phyloP scores from a whole-genome alignment of 2,888 invertebrate genomes.

The Zygaena filipendulae region DNA sequence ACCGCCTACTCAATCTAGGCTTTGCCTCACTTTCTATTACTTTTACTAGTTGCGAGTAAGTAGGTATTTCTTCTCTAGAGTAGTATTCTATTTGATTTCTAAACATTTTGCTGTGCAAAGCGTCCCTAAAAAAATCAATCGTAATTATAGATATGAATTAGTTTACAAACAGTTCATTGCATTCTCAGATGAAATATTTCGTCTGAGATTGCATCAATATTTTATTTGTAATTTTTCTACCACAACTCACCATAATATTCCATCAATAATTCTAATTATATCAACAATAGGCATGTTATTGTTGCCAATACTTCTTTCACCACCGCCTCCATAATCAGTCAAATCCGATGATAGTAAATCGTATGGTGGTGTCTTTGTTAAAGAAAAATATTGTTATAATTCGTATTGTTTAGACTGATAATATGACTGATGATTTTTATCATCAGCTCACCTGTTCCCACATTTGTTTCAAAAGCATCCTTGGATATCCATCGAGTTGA shows the following conservation, averaged over 20 bases:
- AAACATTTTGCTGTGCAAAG: constrained; percentile 55
- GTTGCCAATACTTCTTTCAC: constrained; percentile 19
- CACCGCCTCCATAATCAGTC: constrained; percentile 20
- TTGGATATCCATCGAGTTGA: constrained; percentile 48
- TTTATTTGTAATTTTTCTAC: too few relatives aligned
- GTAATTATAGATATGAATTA: too few relatives aligned
- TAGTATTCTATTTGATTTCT: constrained; percentile 42
- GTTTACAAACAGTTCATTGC: too few relatives aligned
- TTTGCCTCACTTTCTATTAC: constrained; percentile 28
- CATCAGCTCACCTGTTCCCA: constrained; percentile 52
- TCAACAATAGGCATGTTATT: constrained; percentile 43
- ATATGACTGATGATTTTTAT: too few relatives aligned
- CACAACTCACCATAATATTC: constrained; percentile 51
- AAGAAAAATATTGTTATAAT: background rate
- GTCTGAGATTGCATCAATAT: too few relatives aligned
- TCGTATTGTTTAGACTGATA: background rate
- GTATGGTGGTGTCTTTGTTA: constrained; percentile 48
- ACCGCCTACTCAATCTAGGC: constrained; percentile 43
- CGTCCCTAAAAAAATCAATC: constrained; percentile 43
- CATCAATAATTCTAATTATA: constrained; percentile 45
- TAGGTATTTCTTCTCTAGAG: constrained; percentile 49
- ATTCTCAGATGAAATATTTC: too few relatives aligned
- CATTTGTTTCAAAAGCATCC: constrained; percentile 48
- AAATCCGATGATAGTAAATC: constrained; percentile 40
- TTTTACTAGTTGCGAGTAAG: constrained; percentile 33